Percentiles rank a stretch among this genome's conserved stretches.
Evolutionary conservation across 2,888 invertebrate species (phyloP).

Genomic region (Chymomyza fuscimana): DNA sequence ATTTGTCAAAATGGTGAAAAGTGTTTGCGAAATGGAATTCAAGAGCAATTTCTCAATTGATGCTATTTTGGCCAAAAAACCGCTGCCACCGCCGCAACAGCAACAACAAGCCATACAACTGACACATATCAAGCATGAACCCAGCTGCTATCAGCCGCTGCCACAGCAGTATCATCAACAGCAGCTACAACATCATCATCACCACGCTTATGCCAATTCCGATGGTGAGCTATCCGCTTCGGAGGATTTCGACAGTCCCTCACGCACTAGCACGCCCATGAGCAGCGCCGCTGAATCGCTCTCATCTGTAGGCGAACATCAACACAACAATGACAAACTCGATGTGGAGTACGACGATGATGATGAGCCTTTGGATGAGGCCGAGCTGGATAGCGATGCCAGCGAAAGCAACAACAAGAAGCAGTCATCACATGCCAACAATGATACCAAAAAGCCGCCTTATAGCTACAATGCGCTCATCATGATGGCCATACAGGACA

Average conservation of each 20-base stretch:
- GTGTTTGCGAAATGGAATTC: slow-evolving; percentile 76
- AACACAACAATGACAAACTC: slow-evolving; percentile 44
- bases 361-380: slow-evolving; percentile 60
- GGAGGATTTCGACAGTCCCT: slow-evolving; percentile 76
- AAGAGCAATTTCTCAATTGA: slow-evolving; percentile 91
- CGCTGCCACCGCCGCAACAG: slow-evolving; percentile 29
- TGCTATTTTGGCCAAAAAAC: slow-evolving; percentile 86
- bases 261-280: slow-evolving; percentile 78
- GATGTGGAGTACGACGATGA: slow-evolving; percentile 59
- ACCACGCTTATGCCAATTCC: slow-evolving; percentile 57
- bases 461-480: slow-evolving; percentile 99
- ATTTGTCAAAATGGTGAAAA: slow-evolving; percentile 73
- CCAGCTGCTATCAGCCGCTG: slow-evolving; percentile 24
- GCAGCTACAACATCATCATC: slow-evolving; percentile 34
- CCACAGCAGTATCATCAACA: slow-evolving; percentile 39
- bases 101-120: slow-evolving; percentile 13
- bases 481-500: slow-evolving; percentile 99
- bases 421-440: slow-evolving; percentile 51
- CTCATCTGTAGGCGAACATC: slow-evolving; percentile 62
- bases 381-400: slow-evolving; percentile 52
- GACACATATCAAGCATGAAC: slow-evolving; percentile 32
- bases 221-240: slow-evolving; percentile 74
- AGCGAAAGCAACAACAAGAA: slow-evolving; percentile 62
- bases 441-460: slow-evolving; percentile 91
- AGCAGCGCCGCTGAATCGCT: slow-evolving; percentile 76